phyloP scores from a whole-genome alignment of 1,140 invertebrate genomes.

The Solenopsis invicta region DNA sequence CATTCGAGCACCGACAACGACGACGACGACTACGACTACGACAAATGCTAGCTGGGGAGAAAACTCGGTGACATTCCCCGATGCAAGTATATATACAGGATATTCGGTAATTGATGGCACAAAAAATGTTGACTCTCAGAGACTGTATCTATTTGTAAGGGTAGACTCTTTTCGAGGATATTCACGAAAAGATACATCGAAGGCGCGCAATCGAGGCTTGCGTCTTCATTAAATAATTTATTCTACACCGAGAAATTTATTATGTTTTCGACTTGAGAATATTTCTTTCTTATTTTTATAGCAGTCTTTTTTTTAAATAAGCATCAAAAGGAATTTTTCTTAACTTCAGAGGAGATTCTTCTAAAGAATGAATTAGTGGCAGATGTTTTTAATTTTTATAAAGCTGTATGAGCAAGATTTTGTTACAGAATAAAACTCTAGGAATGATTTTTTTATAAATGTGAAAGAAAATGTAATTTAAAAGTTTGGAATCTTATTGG shows the following conservation, averaged over 20 bases:
- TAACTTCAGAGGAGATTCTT: too few relatives aligned
- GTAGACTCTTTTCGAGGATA: background rate
- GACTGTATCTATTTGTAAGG: conserved; percentile 40
- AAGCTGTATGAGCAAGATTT: too few relatives aligned
- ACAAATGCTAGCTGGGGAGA: conserved; percentile 17
- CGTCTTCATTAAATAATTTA: background rate
- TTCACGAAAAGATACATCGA: background rate
- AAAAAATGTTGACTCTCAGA: conserved; percentile 51
- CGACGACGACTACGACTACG: conserved; percentile 1
- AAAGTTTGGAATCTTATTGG: too few relatives aligned
- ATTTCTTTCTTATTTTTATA: too few relatives aligned
- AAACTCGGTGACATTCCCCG: conserved; percentile 18
- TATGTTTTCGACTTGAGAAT: too few relatives aligned
- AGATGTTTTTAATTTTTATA: too few relatives aligned
- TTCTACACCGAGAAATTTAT: background rate
- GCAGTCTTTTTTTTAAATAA: too few relatives aligned
- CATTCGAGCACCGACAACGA: conserved; percentile 31
- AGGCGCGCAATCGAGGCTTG: background rate
- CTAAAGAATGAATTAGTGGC: too few relatives aligned
- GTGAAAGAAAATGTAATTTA: too few relatives aligned
- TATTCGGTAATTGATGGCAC: conserved; percentile 33
- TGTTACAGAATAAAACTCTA: too few relatives aligned
- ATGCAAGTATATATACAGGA: conserved; percentile 40
- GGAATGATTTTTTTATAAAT: too few relatives aligned
- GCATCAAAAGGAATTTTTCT: too few relatives aligned